A percentile compares a stretch with the other conserved stretches of the same genome.
phyloP scores from a whole-genome alignment of 1,140 invertebrate species.

The Dreissena polymorpha region DNA sequence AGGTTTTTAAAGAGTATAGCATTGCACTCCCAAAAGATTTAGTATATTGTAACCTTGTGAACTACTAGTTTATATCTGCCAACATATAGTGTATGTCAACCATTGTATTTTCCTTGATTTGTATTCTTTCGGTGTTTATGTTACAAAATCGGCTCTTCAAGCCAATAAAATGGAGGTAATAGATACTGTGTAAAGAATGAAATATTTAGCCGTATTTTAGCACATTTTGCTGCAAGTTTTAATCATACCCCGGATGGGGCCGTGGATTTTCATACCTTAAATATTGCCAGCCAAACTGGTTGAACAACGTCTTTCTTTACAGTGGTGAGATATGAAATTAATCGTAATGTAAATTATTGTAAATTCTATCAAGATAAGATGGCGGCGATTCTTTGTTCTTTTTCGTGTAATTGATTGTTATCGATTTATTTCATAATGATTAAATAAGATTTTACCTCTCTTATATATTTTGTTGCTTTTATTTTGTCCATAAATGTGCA shows the following conservation, averaged over 20 bases:
- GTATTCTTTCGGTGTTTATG: no score
- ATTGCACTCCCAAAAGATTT: no score
- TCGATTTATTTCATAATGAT: no score
- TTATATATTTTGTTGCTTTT: no score
- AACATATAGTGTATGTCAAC: no score
- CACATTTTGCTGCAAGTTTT: neutral
- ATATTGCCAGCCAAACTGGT: neutral
- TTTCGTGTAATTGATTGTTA: neutral
- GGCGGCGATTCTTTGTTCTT: slow-evolving; percentile 8
- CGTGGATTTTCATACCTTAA: neutral
- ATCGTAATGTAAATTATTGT: neutral
- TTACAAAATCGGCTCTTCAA: slow-evolving; percentile 27
- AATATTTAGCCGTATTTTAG: neutral
- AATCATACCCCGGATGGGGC: neutral
- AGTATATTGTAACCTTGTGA: no score
- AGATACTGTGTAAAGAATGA: slow-evolving; percentile 26
- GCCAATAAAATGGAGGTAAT: slow-evolving; percentile 51
- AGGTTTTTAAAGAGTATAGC: no score
- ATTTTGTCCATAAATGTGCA: no score
- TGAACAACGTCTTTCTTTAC: neutral
- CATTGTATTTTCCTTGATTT: no score
- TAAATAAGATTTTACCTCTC: no score
- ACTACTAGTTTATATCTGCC: no score
- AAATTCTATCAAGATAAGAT: neutral
- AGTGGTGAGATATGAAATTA: neutral